Conservation (phyloP, 2,113 vertebrate species). For the Neofelis nebulosa region DNA sequence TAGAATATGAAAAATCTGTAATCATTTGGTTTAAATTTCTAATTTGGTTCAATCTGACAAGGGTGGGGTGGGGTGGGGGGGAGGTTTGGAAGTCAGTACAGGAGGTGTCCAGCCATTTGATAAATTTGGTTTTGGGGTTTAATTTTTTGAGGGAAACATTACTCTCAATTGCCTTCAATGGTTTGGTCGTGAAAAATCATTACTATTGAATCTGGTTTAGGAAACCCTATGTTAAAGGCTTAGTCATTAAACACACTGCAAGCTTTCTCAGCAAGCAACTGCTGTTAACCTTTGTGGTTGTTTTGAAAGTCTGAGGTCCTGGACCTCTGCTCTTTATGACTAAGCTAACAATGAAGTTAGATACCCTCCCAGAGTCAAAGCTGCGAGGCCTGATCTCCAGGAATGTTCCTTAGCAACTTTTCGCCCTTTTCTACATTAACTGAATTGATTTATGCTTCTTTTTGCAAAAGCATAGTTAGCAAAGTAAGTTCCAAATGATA, state of each 20-base stretch:
- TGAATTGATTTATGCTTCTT: neutral
- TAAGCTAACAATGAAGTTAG: neutral
- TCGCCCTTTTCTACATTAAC: neutral
- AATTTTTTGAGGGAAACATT: neutral
- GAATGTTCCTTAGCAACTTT: neutral
- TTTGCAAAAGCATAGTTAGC: neutral
- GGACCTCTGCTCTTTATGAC: neutral
- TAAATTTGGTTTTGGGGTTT: neutral
- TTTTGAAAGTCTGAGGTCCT: neutral
- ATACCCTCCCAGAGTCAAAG: neutral
- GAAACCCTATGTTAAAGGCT: neutral
- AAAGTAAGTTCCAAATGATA: neutral
- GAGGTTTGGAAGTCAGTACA: neutral
- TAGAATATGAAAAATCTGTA: neutral
- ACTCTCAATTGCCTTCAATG: neutral
- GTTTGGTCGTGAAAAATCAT: neutral
- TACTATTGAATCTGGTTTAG: neutral
- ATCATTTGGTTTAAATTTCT: neutral
- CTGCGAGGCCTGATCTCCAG: neutral
- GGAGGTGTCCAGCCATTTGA: neutral
- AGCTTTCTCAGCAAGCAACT: neutral
- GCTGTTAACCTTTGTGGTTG: neutral
- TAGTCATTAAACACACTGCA: neutral
- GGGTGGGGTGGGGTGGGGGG: too few species aligned
- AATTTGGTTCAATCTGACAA: neutral